Conservation (phyloP, 2,888 invertebrate genomes). For the Brenthis daphne region DNA sequence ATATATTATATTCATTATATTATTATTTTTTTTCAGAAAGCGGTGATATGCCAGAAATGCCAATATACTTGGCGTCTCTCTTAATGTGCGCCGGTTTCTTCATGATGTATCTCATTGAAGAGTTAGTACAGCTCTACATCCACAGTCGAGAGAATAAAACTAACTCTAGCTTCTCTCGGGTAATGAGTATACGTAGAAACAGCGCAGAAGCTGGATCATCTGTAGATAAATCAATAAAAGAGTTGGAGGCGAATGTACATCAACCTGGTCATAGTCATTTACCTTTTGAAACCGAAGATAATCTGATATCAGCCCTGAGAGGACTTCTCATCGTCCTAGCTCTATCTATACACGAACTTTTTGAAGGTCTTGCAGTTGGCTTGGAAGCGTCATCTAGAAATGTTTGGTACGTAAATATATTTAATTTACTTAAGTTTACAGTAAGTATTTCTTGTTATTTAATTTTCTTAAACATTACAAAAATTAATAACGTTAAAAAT, state of each 20-base stretch:
- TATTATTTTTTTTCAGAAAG: constrained; percentile 52
- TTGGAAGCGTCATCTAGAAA: constrained; percentile 84
- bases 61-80: constrained; percentile 86
- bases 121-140: constrained; percentile 87
- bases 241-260: constrained; percentile 46
- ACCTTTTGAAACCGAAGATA: constrained; percentile 55
- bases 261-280: constrained; percentile 62
- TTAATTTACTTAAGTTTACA: too few species aligned
- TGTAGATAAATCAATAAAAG: constrained; percentile 45
- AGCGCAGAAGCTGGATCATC: constrained; percentile 41
- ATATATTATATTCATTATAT: not conserved
- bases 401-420: constrained; percentile 58
- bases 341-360: constrained; percentile 88
- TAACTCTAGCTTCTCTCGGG: constrained; percentile 58
- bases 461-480: too few species aligned
- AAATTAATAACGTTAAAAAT: too few species aligned
- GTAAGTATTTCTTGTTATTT: too few species aligned
- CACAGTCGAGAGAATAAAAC: constrained; percentile 74
- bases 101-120: constrained; percentile 89
- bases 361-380: constrained; percentile 93
- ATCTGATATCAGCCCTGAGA: constrained; percentile 80
- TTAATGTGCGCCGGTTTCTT: constrained; percentile 90
- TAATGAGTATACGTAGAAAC: constrained; percentile 64
- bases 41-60: constrained; percentile 77
- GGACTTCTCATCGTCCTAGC: constrained; percentile 91